Conservation (phyloP, 1,140 invertebrate genomes). For the Musca domestica region DNA sequence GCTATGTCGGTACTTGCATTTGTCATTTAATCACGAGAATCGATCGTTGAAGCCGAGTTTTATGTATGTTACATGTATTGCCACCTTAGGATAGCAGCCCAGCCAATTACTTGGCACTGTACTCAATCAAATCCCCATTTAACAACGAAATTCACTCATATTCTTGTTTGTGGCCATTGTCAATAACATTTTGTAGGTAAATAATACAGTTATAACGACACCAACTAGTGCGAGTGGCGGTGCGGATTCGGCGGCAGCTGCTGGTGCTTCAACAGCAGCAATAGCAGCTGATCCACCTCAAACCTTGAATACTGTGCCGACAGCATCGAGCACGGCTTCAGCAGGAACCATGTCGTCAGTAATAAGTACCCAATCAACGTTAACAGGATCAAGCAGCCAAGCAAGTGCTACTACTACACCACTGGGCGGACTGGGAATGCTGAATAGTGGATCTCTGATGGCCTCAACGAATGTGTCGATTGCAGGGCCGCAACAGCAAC, state of each 20-base stretch:
- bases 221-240: slow-evolving; percentile 27
- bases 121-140: no score
- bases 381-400: slow-evolving; percentile 4
- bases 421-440: not conserved
- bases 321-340: not conserved
- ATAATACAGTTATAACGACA: slow-evolving; percentile 26
- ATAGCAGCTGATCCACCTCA: slow-evolving; percentile 23
- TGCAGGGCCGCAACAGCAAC: no score
- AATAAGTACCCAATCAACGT: not conserved
- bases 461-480: not conserved
- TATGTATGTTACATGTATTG: no score
- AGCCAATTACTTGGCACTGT: no score
- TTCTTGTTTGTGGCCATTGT: not conserved
- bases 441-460: not conserved
- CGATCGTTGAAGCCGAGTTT: no score
- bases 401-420: not conserved
- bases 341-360: not conserved
- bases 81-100: no score
- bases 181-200: slow-evolving; percentile 24
- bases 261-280: slow-evolving; percentile 22
- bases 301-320: slow-evolving; percentile 10
- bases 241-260: slow-evolving; percentile 26
- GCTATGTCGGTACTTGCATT: no score
- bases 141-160: no score
- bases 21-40: no score